These are phyloP conservation scores for Petrocephalus sullivani DNA, from an alignment of 2,797 vertebrate genomes.

Conservation along the genomic window DNA sequence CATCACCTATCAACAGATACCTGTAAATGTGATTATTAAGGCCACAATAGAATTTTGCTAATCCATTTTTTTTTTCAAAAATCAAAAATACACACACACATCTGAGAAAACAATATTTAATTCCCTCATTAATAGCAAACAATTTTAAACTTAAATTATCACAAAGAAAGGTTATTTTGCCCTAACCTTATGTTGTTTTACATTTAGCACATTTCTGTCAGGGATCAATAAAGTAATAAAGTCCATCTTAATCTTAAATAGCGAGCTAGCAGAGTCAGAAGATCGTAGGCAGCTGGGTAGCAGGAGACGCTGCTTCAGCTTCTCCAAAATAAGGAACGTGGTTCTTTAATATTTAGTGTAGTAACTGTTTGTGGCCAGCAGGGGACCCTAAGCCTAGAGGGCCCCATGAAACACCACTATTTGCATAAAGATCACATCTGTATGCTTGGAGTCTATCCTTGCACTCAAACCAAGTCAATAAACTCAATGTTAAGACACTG, in stretches of 20 bases:
- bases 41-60: background rate
- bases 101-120: background rate
- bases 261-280: background rate
- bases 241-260: background rate
- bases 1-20: background rate
- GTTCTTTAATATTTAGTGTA: background rate
- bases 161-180: background rate
- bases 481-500: background rate
- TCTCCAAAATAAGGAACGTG: background rate
- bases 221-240: background rate
- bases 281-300: too few relatives aligned
- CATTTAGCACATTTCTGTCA: background rate
- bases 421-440: background rate
- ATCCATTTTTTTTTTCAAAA: background rate
- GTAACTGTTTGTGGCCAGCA: background rate
- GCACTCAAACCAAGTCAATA: background rate
- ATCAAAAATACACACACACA: background rate
- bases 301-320: background rate
- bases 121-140: background rate
- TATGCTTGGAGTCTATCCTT: background rate
- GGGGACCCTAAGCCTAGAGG: background rate
- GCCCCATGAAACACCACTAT: background rate
- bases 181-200: background rate
- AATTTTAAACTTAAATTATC: background rate
- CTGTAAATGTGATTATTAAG: background rate